A percentile compares a stretch with the other conserved stretches of the same genome.
Evolutionary conservation across 2,113 vertebrate genomes (phyloP).

Genomic region (Numenius arquata): DNA sequence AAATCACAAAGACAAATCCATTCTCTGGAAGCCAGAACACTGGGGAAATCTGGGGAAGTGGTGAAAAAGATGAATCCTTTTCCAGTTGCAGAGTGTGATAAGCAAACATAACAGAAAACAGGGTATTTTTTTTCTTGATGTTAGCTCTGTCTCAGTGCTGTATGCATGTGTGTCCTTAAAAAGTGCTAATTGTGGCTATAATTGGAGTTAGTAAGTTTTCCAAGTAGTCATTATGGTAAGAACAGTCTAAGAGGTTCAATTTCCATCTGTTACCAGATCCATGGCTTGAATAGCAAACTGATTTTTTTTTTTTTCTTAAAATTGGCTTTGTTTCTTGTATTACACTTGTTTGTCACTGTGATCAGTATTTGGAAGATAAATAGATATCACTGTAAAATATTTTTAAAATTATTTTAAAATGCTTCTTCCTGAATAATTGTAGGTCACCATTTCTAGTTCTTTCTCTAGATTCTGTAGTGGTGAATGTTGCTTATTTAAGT

Average conservation of each 20-base stretch:
- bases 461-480: not conserved
- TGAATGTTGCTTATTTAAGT: not conserved
- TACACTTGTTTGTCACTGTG: slow-evolving; percentile 2
- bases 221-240: slow-evolving; percentile 43
- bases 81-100: not conserved
- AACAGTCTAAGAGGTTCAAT: slow-evolving; percentile 40
- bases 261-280: slow-evolving; percentile 56
- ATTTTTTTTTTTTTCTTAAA: not conserved
- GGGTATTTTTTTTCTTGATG: not conserved
- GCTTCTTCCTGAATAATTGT: not conserved
- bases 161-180: slow-evolving; percentile 8
- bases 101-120: not conserved
- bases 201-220: slow-evolving; percentile 46
- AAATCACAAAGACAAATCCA: slow-evolving; percentile 25
- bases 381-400: not conserved
- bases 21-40: not conserved
- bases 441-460: not conserved
- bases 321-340: slow-evolving; percentile 28
- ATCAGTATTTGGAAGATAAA: not conserved
- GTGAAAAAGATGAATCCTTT: not conserved
- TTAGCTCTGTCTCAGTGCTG: slow-evolving; percentile 16
- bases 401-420: not conserved
- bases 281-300: not conserved
- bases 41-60: not conserved
- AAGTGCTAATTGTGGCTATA: slow-evolving; percentile 54